Evolutionary conservation across 2,797 vertebrate genomes (phyloP), one percentile per base, ranked within the genome.

Genomic region (Gymnodraco acuticeps): DNA sequence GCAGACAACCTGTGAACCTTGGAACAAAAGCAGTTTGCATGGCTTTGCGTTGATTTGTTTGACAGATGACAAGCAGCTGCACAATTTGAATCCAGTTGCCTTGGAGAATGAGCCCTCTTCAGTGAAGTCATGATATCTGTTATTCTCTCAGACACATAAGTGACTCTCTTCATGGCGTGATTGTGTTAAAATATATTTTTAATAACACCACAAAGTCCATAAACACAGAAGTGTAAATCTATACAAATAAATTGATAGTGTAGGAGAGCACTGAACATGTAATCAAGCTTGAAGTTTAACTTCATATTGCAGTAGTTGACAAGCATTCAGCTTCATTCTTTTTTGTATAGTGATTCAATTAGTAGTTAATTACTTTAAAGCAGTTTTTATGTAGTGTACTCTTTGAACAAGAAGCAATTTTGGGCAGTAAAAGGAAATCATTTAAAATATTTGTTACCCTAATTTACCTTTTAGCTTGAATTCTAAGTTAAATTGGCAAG

Each of bases 11-110:
- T 79, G 78, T 87, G 16, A 59, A 50, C 52, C 45, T 31, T 3
- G 56, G 43, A 53, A 67, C 33, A 19, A 46, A 69, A 31, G 61
- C 15, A 52, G 75, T 94, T 95, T 96, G 93, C 93, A 93, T 95
- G 70, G 62, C 82, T 90, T 86, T 89, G 85, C 73, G 55, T 88
- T 59, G 1, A 94, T 95, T 96, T 96, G 94, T 92, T 93, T 96
- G 87, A 80, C 61, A 64, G 48, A 85, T 89, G 76, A 90, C 77
- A 62, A 70, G 76, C 67, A 80, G 78, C 77, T 75, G 67, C 72
- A 59, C 20, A 9, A 89, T 95, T 95, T 95, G 92, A 93, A 93
- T 94, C 67, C n/a, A 33, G 83, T 81, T 73, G 65, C 74, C 81
- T 77, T 38, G 63, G 56, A 86, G 75, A 54, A 81, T 38, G 45